Base-by-base conservation (phyloP, 1,140 invertebrate genomes). In the Cyrtorhinus lividipennis region DNA sequence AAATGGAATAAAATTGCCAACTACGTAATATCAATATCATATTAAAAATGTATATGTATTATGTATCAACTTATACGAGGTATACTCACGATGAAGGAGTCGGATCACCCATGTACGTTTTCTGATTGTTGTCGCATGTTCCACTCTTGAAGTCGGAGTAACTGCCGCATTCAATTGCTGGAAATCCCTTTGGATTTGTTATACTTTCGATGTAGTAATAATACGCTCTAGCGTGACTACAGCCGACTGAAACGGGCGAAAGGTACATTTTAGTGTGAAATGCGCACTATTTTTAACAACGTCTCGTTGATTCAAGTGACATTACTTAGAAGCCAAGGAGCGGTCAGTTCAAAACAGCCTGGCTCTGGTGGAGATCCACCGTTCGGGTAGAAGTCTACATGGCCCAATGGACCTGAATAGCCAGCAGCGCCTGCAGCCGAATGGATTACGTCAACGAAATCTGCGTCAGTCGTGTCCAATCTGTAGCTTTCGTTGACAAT, bases 181-280 rank as follows among this genome's bases (percentile, higher is more conserved):
- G 73, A 15, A 70, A 66, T 8, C 65, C 68, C n/a, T 56, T n/a
- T 1, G 62, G 62, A 46, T 65, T 64, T 12, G 24, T 24, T 3
- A 88, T 81, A 18, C 84, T 87, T 71, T 88, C 85, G 0, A 77
- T 79, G 64, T 81, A 88, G 68, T 81, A 87, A 56, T 79, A 71
- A 63, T 81, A 80, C 0, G 85, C 78, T 59, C 85, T 76, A 44
- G 80, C 81, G 68, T 88, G 86, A 71, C 85, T 87, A 70, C 86
- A 88, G n/a, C 80, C 80, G 66, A 83, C 85, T 67, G 64, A 59
- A 12, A 3, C 30, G 30, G 5, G 5, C 15, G 5, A 15, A 38
- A 38, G 5, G 15, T 38, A 38, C 15, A 38, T 38, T 38, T 38
- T 8, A 38, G 30, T 38, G 5, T 8, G 30, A 38, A 38, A 38